Evolutionary conservation across 2,113 vertebrate genomes (phyloP), one percentile per base, ranked within the genome.

Genomic region (Dryoscopus gambensis): DNA sequence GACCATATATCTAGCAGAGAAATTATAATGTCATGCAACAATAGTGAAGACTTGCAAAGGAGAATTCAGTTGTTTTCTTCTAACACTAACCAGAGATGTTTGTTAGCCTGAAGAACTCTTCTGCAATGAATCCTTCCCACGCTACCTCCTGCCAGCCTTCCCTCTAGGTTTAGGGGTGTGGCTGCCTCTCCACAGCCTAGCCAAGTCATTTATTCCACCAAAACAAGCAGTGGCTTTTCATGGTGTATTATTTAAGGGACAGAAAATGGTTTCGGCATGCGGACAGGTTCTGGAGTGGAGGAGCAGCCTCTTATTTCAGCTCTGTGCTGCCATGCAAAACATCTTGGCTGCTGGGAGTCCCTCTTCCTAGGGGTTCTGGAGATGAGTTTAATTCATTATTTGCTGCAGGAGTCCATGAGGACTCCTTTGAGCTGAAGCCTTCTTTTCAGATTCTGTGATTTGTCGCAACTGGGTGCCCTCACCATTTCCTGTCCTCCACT

Each of bases 1-100:
- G 90, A 85, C 39, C 85, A 95, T 85, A 37, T 60, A 65, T 89
- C 82, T 68, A 82, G 77, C 39, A 68, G 71, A 53, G 76, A 93
- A 92, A 88, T 59, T 28, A 67, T 22, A 30, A 28, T 67, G 31
- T 81, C 92, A 47, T 37, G 73, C 57, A 90, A 19, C 90, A 87
- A 15, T 4, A 33, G 39, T n/a, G 76, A 90, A 67, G 83, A 84
- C 64, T 71, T 80, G 64, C 68, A 68, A 76, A 86, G 64, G 20
- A 67, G 6, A 64, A 89, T 39, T 75, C 64, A 59, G 21, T 80
- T 18, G 2, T 75, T 88, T 44, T 50, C 67, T 88, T 84, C 35
- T 81, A 50, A 90, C 47, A 24, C 39, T 71, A 86, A 84, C 52
- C 85, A 84, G 76, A 85, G 64, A 68, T 78, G 56, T 84, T 93